Evolutionary conservation across 2,113 vertebrate genomes (phyloP).

Genomic region (Sylvietta virens): DNA sequence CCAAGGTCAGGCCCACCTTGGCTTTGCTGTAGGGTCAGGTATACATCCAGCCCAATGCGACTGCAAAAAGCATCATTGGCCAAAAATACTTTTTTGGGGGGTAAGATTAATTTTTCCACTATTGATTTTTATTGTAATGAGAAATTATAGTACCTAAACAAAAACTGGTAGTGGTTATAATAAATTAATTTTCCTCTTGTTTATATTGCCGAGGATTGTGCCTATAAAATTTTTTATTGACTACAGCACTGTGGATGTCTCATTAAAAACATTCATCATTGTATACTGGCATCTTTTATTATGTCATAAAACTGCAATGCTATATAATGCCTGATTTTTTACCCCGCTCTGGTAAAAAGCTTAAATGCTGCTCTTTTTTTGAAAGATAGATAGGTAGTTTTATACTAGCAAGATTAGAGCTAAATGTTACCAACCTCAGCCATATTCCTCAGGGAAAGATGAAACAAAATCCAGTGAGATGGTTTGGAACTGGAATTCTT

Average conservation of each 20-base stretch:
- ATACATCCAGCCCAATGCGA: background rate
- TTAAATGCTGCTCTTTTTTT: background rate
- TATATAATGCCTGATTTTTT: background rate
- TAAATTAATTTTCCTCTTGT: background rate
- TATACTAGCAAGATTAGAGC: background rate
- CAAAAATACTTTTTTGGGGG: background rate
- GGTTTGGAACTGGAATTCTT: background rate
- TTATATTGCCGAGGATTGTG: background rate
- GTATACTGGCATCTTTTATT: background rate
- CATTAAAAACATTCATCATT: conserved; percentile 13
- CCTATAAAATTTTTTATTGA: conserved; percentile 11
- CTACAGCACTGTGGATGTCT: background rate
- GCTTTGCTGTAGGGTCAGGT: background rate
- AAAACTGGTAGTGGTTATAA: background rate
- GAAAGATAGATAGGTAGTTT: background rate
- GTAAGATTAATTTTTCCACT: background rate
- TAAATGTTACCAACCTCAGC: background rate
- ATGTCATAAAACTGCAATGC: background rate
- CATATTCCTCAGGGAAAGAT: background rate
- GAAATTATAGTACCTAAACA: background rate
- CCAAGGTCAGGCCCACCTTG: background rate
- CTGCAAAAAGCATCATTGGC: background rate
- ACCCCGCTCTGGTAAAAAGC: background rate
- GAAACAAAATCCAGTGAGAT: background rate
- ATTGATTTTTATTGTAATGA: background rate